A percentile compares a stretch with the other conserved stretches of the same genome.
Conservation (phyloP, 2,888 invertebrate genomes). For the Philaethria dido region DNA sequence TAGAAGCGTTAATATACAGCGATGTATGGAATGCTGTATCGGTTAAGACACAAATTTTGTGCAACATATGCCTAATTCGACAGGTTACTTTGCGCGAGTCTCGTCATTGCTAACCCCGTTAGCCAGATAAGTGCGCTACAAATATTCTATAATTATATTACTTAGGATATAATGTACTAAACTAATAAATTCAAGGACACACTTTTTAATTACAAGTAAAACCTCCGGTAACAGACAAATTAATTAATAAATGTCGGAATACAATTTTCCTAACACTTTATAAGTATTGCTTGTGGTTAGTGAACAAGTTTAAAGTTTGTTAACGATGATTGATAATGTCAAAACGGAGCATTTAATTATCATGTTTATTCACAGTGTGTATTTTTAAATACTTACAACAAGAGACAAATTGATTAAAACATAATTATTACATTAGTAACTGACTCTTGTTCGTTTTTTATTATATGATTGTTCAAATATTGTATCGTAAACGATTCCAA, state of each 20-base stretch:
- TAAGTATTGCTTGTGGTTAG: conserved; percentile 24
- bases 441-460: no score
- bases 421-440: neutral
- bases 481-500: no score
- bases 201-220: conserved; percentile 20
- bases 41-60: conserved; percentile 73
- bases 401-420: neutral
- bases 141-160: conserved; percentile 38
- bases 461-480: neutral
- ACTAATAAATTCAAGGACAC: neutral
- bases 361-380: conserved; percentile 37
- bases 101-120: conserved; percentile 55
- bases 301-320: conserved; percentile 40
- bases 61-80: conserved; percentile 66
- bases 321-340: conserved; percentile 44
- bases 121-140: conserved; percentile 48
- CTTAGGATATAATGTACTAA: conserved; percentile 18
- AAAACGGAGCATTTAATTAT: conserved; percentile 36
- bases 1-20: conserved; percentile 77
- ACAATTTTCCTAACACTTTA: conserved; percentile 34
- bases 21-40: conserved; percentile 70
- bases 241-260: conserved; percentile 27
- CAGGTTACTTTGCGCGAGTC: conserved; percentile 45
- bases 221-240: conserved; percentile 23
- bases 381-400: conserved; percentile 25